These are phyloP conservation scores for Trichopoda pennipes DNA, from an alignment of 2,888 invertebrate species.

Conservation along the genomic window DNA sequence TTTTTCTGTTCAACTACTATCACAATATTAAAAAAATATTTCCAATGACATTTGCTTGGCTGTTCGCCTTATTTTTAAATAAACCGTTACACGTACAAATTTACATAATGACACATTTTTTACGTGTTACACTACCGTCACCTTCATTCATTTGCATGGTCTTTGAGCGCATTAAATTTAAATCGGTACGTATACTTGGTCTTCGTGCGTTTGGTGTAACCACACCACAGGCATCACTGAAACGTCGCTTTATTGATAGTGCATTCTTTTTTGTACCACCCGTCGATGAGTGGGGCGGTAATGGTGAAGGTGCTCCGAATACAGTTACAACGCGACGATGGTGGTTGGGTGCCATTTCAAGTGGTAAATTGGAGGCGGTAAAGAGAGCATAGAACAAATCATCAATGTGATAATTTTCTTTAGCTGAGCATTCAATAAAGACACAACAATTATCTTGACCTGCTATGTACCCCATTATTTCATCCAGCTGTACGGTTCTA, in stretches of 20 bases:
- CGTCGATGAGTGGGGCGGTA: conserved; percentile 86
- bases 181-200: conserved; percentile 93
- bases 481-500: conserved; percentile 89
- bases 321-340: conserved; percentile 90
- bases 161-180: conserved; percentile 93
- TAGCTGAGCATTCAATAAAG: conserved; percentile 92
- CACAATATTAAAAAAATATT: conserved; percentile 63
- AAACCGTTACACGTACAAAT: background rate
- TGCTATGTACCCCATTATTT: conserved; percentile 89
- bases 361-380: conserved; percentile 89
- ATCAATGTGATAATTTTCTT: conserved; percentile 89
- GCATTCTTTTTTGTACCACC: conserved; percentile 88
- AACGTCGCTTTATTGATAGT: conserved; percentile 89
- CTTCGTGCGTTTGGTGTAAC: conserved; percentile 93
- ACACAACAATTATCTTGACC: conserved; percentile 89
- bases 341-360: conserved; percentile 94
- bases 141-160: conserved; percentile 87
- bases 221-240: conserved; percentile 93
- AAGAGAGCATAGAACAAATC: conserved; percentile 93
- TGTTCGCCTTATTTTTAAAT: background rate
- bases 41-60: conserved; percentile 18
- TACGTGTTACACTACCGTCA: conserved; percentile 81
- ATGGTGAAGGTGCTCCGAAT: conserved; percentile 88
- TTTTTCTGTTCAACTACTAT: conserved; percentile 59
- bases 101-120: conserved; percentile 76